Percentiles rank a stretch among this genome's conserved stretches.
Conservation (phyloP, 2,797 vertebrate species). For the Scarus forsteni region DNA sequence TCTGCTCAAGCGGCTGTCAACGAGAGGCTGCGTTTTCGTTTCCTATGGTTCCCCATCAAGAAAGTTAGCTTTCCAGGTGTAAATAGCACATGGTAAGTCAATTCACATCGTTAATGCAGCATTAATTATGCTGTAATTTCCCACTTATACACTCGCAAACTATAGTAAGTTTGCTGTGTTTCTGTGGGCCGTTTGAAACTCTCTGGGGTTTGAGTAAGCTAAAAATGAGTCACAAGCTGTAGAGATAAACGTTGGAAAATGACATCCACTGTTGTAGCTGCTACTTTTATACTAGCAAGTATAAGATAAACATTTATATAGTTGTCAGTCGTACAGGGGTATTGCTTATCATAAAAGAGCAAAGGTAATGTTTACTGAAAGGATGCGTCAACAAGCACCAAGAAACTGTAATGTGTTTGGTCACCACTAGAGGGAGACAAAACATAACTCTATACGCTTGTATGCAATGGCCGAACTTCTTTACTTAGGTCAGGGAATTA, state of each 20-base stretch:
- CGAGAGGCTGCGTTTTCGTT: not conserved
- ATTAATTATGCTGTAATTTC: not conserved
- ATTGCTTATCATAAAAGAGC: not conserved
- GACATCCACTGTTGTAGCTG: not conserved
- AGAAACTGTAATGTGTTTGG: not conserved
- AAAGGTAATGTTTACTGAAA: constrained; percentile 34
- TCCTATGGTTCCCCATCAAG: not conserved
- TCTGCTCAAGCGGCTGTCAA: not conserved
- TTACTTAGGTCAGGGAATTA: too few relatives aligned
- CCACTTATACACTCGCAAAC: not conserved
- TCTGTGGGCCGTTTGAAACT: not conserved
- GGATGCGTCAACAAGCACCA: not conserved
- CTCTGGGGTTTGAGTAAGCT: constrained; percentile 26
- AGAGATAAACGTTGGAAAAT: too few relatives aligned
- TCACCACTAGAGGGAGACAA: constrained; percentile 71
- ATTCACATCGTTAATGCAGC: not conserved
- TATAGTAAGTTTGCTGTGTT: not conserved
- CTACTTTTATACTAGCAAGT: not conserved
- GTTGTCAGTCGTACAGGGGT: not conserved
- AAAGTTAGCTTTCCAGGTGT: not conserved
- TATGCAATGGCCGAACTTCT: too few relatives aligned
- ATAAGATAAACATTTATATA: fast-evolving
- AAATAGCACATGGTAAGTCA: constrained; percentile 44
- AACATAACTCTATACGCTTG: constrained; percentile 6
- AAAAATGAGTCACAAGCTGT: not conserved